Percentiles rank a stretch among this genome's conserved stretches.
These are phyloP conservation scores for Ommatoiulus sabulosus DNA, from an alignment of 2,888 invertebrate species.

Conservation along the genomic window DNA sequence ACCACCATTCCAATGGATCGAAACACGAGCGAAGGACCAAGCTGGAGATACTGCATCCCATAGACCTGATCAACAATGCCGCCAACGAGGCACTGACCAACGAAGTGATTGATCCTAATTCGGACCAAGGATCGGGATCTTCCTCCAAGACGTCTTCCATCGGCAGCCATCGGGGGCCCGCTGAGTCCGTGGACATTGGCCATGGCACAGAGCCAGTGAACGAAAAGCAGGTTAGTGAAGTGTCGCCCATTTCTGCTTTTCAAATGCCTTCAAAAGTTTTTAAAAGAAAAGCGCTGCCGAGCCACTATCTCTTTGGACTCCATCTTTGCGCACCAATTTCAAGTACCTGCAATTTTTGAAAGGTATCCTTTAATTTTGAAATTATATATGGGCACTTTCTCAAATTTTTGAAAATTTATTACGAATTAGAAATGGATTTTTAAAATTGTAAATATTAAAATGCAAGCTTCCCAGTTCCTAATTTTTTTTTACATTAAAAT, in stretches of 20 bases:
- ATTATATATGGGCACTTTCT: no score
- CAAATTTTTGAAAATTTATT: no score
- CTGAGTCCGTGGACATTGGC: neutral
- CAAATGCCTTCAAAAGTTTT: neutral
- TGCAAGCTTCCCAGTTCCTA: no score
- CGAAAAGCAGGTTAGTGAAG: neutral
- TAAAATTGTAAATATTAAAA: no score
- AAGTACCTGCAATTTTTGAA: no score
- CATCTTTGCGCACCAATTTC: no score
- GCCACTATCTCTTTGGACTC: no score
- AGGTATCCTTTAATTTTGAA: no score
- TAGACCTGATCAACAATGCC: slow-evolving; percentile 78
- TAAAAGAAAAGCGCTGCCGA: no score
- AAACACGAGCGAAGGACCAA: slow-evolving; percentile 73
- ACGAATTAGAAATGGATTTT: no score
- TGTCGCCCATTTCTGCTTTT: neutral
- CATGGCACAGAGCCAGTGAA: neutral
- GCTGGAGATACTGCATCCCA: slow-evolving; percentile 87
- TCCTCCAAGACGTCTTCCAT: slow-evolving; percentile 42
- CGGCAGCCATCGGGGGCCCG: neutral
- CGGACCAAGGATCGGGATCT: neutral
- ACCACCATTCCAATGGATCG: slow-evolving; percentile 56
- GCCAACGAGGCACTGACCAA: slow-evolving; percentile 70
- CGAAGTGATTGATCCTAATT: neutral
- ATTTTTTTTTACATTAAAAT: no score